These are phyloP conservation scores for Epinotia brunnichana DNA, from an alignment of 2,888 invertebrate species.

Conservation along the genomic window DNA sequence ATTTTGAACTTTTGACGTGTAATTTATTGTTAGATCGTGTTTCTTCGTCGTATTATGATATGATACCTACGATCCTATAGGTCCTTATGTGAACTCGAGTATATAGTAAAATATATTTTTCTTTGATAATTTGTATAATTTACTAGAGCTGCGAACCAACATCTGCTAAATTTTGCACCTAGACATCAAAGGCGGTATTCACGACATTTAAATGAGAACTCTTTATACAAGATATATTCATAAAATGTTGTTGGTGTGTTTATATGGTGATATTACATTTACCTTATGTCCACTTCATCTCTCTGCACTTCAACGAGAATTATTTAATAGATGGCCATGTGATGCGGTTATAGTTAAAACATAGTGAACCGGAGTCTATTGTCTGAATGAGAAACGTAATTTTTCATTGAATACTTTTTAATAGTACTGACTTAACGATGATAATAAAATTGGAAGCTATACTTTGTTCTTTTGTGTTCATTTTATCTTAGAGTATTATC, in stretches of 20 bases:
- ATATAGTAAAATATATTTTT: neutral
- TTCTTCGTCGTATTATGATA: slow-evolving; percentile 39
- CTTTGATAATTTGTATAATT: neutral
- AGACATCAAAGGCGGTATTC: neutral
- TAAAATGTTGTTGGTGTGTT: too few species aligned
- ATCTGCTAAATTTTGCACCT: neutral
- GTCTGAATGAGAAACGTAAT: neutral
- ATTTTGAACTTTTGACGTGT: slow-evolving; percentile 55
- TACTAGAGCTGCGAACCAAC: neutral
- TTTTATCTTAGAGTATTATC: slow-evolving; percentile 1
- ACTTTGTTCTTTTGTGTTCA: neutral
- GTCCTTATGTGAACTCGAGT: slow-evolving; percentile 9
- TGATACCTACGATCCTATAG: slow-evolving; percentile 3
- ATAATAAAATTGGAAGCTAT: neutral
- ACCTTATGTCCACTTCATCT: neutral
- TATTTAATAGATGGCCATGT: neutral
- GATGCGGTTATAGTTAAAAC: neutral
- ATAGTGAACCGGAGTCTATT: neutral
- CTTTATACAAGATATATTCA: too few species aligned
- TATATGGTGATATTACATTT: too few species aligned
- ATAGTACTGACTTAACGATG: neutral
- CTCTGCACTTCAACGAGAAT: neutral
- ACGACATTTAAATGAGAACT: neutral
- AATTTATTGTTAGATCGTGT: slow-evolving; percentile 60
- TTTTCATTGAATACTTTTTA: neutral